Percentiles rank a stretch among this genome's conserved stretches.
phyloP scores from a whole-genome alignment of 1,140 invertebrate genomes.

The Drosophila paulistorum region DNA sequence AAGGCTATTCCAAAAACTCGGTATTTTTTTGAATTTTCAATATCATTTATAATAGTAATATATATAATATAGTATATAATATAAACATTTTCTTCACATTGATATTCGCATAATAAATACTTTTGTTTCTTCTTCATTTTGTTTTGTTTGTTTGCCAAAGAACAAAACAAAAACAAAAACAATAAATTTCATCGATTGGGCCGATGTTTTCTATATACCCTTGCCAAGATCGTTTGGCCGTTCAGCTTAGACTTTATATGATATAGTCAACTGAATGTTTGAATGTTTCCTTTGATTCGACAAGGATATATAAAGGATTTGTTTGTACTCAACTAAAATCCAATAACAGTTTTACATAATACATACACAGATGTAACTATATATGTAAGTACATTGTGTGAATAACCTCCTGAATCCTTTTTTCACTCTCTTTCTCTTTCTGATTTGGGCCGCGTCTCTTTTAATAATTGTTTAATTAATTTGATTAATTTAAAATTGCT shows the following conservation, averaged over 20 bases:
- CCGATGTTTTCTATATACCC: slow-evolving; percentile 23
- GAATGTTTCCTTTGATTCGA: too few relatives aligned
- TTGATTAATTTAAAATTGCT: slow-evolving; percentile 23
- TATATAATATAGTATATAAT: slow-evolving; percentile 31
- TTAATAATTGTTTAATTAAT: slow-evolving; percentile 27
- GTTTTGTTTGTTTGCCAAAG: slow-evolving; percentile 2
- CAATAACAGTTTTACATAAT: slow-evolving; percentile 40
- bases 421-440: too few relatives aligned
- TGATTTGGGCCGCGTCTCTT: neutral
- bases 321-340: slow-evolving; percentile 44
- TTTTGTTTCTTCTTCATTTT: slow-evolving; percentile 20
- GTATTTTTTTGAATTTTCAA: slow-evolving; percentile 15
- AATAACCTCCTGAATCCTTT: neutral
- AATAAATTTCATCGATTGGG: too few relatives aligned
- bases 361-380: neutral
- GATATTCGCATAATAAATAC: slow-evolving; percentile 37
- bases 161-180: too few relatives aligned
- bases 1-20: slow-evolving; percentile 7
- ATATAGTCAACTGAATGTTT: neutral
- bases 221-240: too few relatives aligned
- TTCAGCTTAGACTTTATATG: neutral
- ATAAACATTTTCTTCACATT: slow-evolving; percentile 44
- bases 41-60: slow-evolving; percentile 9
- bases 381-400: neutral
- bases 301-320: slow-evolving; percentile 20